phyloP scores from a whole-genome alignment of 2,888 invertebrate species.

The Hypomecis punctinalis region DNA sequence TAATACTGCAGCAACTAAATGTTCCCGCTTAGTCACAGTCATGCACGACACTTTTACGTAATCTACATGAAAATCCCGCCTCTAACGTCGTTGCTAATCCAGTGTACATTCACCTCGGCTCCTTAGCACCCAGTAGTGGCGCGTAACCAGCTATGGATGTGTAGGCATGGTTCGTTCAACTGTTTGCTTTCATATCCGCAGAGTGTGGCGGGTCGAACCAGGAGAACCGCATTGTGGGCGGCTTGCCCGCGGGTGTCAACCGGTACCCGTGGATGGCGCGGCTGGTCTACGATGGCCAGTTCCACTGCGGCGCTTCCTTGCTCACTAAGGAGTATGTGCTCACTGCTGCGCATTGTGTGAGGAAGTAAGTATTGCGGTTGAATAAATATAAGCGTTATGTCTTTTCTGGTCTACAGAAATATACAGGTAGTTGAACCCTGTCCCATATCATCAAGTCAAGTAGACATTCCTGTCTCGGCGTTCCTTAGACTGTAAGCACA shows the following conservation, averaged over 20 bases:
- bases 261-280: conserved; percentile 95
- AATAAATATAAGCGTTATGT: too few species aligned
- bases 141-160: conserved; percentile 24
- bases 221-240: conserved; percentile 94
- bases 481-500: too few species aligned
- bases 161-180: conserved; percentile 42
- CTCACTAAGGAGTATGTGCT: conserved; percentile 93
- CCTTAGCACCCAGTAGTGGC: conserved; percentile 20
- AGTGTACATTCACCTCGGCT: conserved; percentile 29
- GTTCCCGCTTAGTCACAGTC: background rate
- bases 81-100: conserved; percentile 19
- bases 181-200: conserved; percentile 67
- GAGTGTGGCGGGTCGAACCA: conserved; percentile 94
- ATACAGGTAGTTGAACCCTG: too few species aligned
- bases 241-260: conserved; percentile 91
- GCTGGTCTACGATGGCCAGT: conserved; percentile 94
- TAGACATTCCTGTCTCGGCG: too few species aligned
- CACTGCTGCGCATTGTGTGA: conserved; percentile 94
- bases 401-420: too few species aligned
- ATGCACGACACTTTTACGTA: background rate
- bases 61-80: conserved; percentile 13
- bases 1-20: background rate
- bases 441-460: too few species aligned
- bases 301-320: conserved; percentile 94
- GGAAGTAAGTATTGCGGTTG: conserved; percentile 83